These are phyloP conservation scores for Dendrocincla fuliginosa DNA, from an alignment of 2,797 vertebrate species.

Conservation along the genomic window DNA sequence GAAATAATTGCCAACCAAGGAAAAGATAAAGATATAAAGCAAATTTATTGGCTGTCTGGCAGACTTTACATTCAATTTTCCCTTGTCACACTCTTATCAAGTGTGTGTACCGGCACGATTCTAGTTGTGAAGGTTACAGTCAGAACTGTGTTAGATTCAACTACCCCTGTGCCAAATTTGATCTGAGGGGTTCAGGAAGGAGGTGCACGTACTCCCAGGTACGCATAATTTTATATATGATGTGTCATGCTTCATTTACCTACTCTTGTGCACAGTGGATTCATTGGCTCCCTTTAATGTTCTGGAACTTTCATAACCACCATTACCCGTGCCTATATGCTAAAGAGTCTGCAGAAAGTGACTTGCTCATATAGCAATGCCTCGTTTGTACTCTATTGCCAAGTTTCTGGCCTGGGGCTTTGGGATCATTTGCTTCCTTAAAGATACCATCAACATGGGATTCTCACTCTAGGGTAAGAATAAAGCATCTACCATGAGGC, in stretches of 20 bases:
- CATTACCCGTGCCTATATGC: background rate
- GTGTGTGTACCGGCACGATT: background rate
- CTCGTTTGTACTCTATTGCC: background rate
- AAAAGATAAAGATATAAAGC: constrained; percentile 49
- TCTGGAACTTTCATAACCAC: background rate
- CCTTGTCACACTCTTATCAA: constrained; percentile 29
- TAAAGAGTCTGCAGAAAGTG: background rate
- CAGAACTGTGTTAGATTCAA: background rate
- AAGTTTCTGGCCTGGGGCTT: constrained; percentile 10
- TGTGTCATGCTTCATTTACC: background rate
- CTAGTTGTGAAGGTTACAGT: background rate
- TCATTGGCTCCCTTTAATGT: background rate
- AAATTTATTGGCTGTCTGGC: constrained; percentile 51
- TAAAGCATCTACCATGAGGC: background rate
- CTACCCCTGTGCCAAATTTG: background rate
- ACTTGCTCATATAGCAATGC: background rate
- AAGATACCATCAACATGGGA: background rate
- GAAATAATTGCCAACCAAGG: constrained; percentile 42
- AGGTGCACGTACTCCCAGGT: background rate
- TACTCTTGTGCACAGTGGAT: background rate
- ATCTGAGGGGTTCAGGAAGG: background rate
- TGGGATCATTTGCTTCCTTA: constrained; percentile 17
- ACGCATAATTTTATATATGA: background rate
- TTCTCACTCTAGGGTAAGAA: constrained; percentile 10
- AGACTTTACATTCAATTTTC: constrained; percentile 50